A percentile compares a stretch with the other conserved stretches of the same genome.
These are phyloP conservation scores for Sphaerophoria taeniata DNA, from an alignment of 2,888 invertebrate species.

Conservation along the genomic window DNA sequence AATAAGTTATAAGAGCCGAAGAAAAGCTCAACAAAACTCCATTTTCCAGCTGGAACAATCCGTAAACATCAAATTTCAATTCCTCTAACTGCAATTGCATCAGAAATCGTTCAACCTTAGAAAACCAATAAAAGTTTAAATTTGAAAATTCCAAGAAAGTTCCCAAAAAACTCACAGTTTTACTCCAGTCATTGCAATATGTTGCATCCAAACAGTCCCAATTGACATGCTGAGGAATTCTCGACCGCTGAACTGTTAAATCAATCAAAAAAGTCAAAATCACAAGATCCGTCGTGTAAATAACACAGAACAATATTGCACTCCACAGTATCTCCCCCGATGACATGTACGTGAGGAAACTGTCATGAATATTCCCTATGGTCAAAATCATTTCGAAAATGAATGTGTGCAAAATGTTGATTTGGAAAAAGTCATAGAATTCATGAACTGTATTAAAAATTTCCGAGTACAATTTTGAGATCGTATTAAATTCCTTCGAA, in stretches of 20 bases:
- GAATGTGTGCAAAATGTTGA: background rate
- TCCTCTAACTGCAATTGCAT: background rate
- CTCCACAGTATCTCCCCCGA: background rate
- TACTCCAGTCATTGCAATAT: background rate
- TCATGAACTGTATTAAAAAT: background rate
- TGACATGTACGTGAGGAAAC: background rate
- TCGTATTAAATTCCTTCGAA: background rate
- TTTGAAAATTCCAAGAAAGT: too few relatives aligned
- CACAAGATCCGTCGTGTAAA: background rate
- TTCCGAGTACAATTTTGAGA: slow-evolving; percentile 4
- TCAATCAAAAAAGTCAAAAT: background rate
- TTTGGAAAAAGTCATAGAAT: background rate
- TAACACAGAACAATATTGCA: background rate
- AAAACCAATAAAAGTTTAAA: background rate
- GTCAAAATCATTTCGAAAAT: background rate
- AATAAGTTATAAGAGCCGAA: slow-evolving; percentile 1
- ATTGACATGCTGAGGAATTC: background rate
- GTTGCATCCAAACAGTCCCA: background rate
- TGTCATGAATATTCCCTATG: background rate
- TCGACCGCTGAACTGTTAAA: background rate
- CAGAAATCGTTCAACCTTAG: slow-evolving; percentile 4
- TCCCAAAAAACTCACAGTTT: background rate
- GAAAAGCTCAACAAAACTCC: background rate
- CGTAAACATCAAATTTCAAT: background rate
- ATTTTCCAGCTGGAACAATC: slow-evolving; percentile 3